phyloP scores from a whole-genome alignment of 1,140 invertebrate genomes.

The Drosophila kikkawai region DNA sequence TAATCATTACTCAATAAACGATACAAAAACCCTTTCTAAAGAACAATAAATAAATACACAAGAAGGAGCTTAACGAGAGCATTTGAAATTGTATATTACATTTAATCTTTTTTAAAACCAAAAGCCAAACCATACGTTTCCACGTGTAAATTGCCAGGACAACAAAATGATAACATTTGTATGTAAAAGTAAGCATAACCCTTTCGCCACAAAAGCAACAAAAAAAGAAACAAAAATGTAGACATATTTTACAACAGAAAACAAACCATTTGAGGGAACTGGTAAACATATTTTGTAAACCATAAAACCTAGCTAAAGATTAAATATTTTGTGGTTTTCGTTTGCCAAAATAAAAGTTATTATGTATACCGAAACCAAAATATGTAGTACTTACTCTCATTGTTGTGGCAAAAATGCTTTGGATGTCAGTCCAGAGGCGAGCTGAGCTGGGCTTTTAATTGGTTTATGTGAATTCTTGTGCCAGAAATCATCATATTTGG shows the following conservation, averaged over 20 bases:
- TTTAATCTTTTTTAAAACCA: constrained; percentile 12
- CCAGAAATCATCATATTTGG: background rate
- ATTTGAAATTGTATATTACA: constrained; percentile 42
- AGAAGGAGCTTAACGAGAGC: constrained; percentile 44
- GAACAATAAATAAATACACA: constrained; percentile 12
- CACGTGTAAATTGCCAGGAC: constrained; percentile 17
- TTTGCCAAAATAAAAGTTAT: constrained; percentile 63
- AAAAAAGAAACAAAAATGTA: constrained; percentile 5
- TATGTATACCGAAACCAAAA: constrained; percentile 13
- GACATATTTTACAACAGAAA: constrained; percentile 18
- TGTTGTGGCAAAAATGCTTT: background rate
- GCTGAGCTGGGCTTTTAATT: background rate
- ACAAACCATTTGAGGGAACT: constrained; percentile 15
- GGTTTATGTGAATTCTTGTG: background rate
- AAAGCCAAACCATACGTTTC: constrained; percentile 32
- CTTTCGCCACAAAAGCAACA: constrained; percentile 7
- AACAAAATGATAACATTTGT: constrained; percentile 27
- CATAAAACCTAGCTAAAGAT: constrained; percentile 58
- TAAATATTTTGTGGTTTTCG: constrained; percentile 66
- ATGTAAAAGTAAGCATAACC: constrained; percentile 18
- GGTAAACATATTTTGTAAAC: constrained; percentile 27
- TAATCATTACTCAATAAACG: background rate
- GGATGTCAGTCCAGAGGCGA: background rate
- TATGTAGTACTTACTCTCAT: background rate
- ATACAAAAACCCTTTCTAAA: background rate